Evolutionary conservation across 2,797 vertebrate species (phyloP).

Genomic region (Mycteria americana): DNA sequence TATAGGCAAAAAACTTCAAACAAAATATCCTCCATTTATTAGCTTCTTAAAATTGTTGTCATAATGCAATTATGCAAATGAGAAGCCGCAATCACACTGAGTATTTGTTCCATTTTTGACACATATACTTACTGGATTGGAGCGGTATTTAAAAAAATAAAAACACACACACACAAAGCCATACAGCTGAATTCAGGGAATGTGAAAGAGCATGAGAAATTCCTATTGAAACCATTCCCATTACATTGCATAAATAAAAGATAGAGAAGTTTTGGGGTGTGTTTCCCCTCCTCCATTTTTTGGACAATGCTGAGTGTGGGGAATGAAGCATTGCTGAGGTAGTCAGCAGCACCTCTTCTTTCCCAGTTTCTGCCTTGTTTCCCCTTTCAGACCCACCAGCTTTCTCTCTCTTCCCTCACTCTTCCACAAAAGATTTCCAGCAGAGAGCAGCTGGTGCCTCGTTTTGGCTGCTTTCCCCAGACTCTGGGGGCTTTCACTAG

Average conservation of each 20-base stretch:
- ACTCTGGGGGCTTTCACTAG: conserved; percentile 71
- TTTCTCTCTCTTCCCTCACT: conserved; percentile 62
- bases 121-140: conserved; percentile 54
- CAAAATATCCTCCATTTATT: conserved; percentile 48
- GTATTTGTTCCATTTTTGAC: conserved; percentile 65
- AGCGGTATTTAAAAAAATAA: conserved; percentile 20
- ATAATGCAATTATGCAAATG: conserved; percentile 67
- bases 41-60: conserved; percentile 45
- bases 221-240: conserved; percentile 73
- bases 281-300: conserved; percentile 12
- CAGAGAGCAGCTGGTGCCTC: conserved; percentile 81
- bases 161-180: not conserved
- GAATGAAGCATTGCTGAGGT: conserved; percentile 44
- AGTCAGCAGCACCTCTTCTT: conserved; percentile 53
- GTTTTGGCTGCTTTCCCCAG: conserved; percentile 78
- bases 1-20: conserved; percentile 2
- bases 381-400: conserved; percentile 63
- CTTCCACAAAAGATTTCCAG: conserved; percentile 79
- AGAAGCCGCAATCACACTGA: conserved; percentile 40
- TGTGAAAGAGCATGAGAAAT: conserved; percentile 79
- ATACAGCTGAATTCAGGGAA: conserved; percentile 57
- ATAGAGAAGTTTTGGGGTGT: conserved; percentile 46
- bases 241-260: conserved; percentile 67
- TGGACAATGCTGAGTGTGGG: conserved; percentile 40
- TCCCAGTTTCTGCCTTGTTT: conserved; percentile 59